phyloP scores from a whole-genome alignment of 2,113 vertebrate genomes.

The Chaetops frenatus region DNA sequence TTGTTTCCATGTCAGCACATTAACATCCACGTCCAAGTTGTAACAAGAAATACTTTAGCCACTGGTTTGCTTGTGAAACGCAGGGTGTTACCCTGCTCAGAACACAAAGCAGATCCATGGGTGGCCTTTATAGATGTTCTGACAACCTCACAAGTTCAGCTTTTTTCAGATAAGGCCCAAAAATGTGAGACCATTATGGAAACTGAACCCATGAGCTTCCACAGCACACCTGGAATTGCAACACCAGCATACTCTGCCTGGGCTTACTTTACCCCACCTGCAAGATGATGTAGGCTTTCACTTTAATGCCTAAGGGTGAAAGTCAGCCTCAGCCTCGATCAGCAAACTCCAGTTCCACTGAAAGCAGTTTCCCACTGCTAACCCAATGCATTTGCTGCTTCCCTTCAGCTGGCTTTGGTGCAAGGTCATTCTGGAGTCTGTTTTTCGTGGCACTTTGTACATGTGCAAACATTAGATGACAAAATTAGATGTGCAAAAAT shows the following conservation, averaged over 20 bases:
- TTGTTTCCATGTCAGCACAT: neutral
- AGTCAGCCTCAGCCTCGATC: neutral
- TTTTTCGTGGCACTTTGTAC: neutral
- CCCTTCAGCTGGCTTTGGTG: neutral
- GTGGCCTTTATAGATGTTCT: neutral
- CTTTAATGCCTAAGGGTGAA: neutral
- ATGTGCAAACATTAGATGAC: neutral
- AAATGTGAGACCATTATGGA: neutral
- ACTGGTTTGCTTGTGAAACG: neutral
- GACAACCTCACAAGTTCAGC: neutral
- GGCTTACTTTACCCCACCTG: neutral
- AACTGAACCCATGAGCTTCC: neutral
- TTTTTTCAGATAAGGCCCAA: neutral
- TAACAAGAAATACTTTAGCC: conserved; percentile 21
- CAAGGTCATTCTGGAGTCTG: neutral
- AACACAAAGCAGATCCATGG: neutral
- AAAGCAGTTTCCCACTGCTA: neutral
- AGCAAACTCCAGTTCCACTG: neutral
- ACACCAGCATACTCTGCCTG: accelerated
- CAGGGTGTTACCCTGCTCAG: neutral
- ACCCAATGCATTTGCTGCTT: neutral
- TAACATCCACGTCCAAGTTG: conserved; percentile 14
- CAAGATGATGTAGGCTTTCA: neutral
- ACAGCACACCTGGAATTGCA: neutral
- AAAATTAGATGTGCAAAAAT: too few species aligned